These are phyloP conservation scores for Clarias magur DNA, from an alignment of 2,113 vertebrate genomes.

Conservation along the genomic window DNA sequence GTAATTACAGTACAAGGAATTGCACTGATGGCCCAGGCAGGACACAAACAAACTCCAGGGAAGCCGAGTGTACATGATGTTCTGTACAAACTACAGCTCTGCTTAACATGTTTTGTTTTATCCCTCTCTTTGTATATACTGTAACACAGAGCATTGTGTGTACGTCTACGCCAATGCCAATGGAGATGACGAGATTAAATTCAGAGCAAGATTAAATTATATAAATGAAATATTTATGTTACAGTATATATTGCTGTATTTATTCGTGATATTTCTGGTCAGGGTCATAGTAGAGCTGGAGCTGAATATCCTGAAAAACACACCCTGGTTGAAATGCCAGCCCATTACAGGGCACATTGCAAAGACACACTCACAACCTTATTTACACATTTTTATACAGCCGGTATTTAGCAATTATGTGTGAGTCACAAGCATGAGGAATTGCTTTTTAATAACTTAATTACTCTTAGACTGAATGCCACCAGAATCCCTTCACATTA, in stretches of 20 bases:
- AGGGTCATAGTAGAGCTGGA: neutral
- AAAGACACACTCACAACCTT: neutral
- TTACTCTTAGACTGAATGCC: neutral
- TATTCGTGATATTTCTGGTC: neutral
- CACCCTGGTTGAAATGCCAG: too few species aligned
- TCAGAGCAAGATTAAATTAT: neutral
- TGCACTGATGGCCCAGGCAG: neutral
- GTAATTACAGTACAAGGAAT: conserved; percentile 23
- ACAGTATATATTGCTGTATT: neutral
- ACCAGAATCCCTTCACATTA: neutral
- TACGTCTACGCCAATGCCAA: neutral
- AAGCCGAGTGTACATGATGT: neutral
- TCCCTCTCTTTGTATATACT: neutral
- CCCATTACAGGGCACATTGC: too few species aligned
- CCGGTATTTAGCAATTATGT: neutral
- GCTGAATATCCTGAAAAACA: too few species aligned
- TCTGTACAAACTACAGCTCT: neutral
- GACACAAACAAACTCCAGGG: neutral
- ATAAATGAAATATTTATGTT: neutral
- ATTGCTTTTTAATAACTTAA: neutral
- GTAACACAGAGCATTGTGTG: conserved; percentile 6
- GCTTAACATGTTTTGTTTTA: conserved; percentile 5
- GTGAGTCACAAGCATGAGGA: neutral
- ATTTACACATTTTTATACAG: neutral
- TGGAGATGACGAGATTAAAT: neutral